Percentiles rank a stretch among this genome's conserved stretches.
Conservation (phyloP, 2,888 invertebrate species). For the Ophraella communa region DNA sequence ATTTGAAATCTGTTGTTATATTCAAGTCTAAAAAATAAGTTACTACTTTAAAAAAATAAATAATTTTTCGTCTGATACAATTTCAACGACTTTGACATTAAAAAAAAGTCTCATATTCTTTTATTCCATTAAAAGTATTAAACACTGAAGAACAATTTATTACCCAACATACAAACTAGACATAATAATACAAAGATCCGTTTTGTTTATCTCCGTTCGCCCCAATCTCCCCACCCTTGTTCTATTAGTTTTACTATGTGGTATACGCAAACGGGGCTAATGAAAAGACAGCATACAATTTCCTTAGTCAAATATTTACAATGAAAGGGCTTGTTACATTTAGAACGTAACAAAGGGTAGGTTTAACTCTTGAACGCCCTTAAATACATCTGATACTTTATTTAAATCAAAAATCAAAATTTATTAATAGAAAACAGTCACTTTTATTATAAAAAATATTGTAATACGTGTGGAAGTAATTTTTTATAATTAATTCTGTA, state of each 20-base stretch:
- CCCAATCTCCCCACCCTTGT: constrained; percentile 16
- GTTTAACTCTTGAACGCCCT: not conserved
- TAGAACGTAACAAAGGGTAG: not conserved
- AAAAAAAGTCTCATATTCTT: too few relatives aligned
- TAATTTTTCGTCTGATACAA: too few relatives aligned
- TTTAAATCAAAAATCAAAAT: not conserved
- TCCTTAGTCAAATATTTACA: constrained; percentile 44
- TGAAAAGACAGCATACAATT: constrained; percentile 43
- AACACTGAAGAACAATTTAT: too few relatives aligned
- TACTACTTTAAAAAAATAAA: too few relatives aligned
- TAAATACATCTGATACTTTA: not conserved
- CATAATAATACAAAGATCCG: not conserved
- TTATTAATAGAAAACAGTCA: too few relatives aligned
- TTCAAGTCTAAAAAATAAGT: too few relatives aligned
- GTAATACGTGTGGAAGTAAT: too few relatives aligned
- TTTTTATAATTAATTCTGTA: not conserved
- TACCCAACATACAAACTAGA: too few relatives aligned
- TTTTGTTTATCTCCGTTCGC: constrained; percentile 14
- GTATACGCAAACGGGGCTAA: constrained; percentile 33
- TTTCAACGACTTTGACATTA: too few relatives aligned
- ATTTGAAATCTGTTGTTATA: too few relatives aligned
- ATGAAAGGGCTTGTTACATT: constrained; percentile 2
- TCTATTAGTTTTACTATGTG: constrained; percentile 29
- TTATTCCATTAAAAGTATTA: too few relatives aligned
- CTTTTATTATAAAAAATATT: too few relatives aligned